These are phyloP conservation scores for Drosophila heteroneura DNA, from an alignment of 2,888 invertebrate genomes.

Conservation along the genomic window DNA sequence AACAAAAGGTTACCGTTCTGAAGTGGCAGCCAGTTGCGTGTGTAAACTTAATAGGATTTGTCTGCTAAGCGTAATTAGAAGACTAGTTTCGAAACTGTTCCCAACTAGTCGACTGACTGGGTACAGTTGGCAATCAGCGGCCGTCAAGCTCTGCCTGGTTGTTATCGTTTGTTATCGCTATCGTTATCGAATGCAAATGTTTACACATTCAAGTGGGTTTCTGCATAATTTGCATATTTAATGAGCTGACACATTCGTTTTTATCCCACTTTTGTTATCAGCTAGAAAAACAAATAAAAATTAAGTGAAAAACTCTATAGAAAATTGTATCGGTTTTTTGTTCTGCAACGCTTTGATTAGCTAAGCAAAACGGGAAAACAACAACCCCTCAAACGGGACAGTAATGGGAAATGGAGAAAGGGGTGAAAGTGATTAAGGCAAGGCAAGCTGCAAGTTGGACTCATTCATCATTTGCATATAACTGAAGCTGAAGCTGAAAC, in stretches of 20 bases:
- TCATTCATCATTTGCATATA: conserved; percentile 75
- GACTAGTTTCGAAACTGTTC: conserved; percentile 22
- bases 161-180: conserved; percentile 15
- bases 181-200: conserved; percentile 58
- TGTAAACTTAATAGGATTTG: conserved; percentile 71
- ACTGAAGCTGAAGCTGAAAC: conserved; percentile 40
- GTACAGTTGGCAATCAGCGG: conserved; percentile 36
- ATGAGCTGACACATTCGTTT: conserved; percentile 60
- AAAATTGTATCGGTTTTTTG: conserved; percentile 56
- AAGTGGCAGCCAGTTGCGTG: conserved; percentile 63
- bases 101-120: background rate
- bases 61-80: conserved; percentile 64
- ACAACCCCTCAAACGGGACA: conserved; percentile 48
- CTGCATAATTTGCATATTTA: conserved; percentile 72
- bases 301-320: conserved; percentile 72
- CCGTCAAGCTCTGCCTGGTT: background rate
- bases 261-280: conserved; percentile 66
- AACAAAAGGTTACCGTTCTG: conserved; percentile 62
- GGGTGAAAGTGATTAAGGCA: conserved; percentile 35
- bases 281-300: conserved; percentile 77
- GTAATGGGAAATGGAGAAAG: background rate
- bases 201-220: conserved; percentile 80
- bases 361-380: conserved; percentile 40
- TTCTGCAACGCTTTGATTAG: conserved; percentile 53
- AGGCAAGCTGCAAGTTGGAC: conserved; percentile 43